phyloP scores from a whole-genome alignment of 2,113 vertebrate genomes.

The Ginglymostoma cirratum region DNA sequence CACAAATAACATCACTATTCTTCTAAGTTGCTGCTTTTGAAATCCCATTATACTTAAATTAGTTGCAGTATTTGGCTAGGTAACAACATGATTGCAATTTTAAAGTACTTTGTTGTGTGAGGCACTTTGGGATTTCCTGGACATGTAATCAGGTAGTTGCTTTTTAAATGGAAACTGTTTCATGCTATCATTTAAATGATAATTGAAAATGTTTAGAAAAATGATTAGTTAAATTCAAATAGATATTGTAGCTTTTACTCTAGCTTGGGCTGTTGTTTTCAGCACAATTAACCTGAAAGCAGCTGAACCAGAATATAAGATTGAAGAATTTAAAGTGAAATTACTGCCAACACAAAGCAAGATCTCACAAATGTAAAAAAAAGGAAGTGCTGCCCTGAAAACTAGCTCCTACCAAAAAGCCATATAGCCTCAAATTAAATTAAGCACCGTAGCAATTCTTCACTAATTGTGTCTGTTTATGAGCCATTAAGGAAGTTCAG shows the following conservation, averaged over 20 bases:
- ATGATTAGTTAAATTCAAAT: background rate
- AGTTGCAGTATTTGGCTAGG: background rate
- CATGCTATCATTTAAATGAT: background rate
- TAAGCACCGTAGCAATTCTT: background rate
- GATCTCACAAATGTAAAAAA: background rate
- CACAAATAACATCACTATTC: background rate
- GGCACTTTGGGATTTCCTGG: background rate
- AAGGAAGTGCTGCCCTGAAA: background rate
- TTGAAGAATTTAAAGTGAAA: conserved; percentile 13
- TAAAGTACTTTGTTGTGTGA: background rate
- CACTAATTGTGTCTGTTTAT: background rate
- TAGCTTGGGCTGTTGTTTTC: background rate
- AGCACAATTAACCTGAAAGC: background rate
- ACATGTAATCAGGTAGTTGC: background rate
- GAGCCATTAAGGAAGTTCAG: background rate
- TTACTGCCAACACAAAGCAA: background rate
- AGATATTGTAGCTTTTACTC: background rate
- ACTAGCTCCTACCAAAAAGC: background rate
- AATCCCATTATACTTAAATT: background rate
- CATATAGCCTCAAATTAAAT: background rate
- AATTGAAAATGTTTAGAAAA: background rate
- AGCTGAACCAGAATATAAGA: background rate
- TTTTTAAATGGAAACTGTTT: background rate
- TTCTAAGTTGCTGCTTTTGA: background rate
- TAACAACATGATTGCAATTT: background rate